Base-by-base conservation (phyloP, 2,797 vertebrate genomes). In the Anguilla marmorata region DNA sequence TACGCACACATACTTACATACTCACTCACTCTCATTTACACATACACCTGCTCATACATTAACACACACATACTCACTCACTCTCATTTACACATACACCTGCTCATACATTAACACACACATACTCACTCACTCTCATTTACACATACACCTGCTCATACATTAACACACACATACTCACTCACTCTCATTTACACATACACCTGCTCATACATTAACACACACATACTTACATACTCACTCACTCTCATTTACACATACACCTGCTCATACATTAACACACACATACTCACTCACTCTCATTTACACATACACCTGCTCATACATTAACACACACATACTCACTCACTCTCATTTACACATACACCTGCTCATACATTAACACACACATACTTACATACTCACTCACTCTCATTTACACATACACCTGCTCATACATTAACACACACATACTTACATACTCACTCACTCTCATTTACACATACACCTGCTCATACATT, bases 351-450 rank as follows among this genome's bases (percentile, higher is more conserved):
- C 48, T 5, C 48, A 50, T n/a, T 0, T 30, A 30, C 8, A 56
- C 24, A 86, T n/a, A 52, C 85, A 45, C 37, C 1, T 33, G 30
- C 30, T 0, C 1, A 50, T 50, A 33, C 30, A 33, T 33, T 50
- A 50, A 12, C 76, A 58, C 89, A 88, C 11, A n/a, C n/a, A n/a
- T n/a, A n/a, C n/a, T n/a, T n/a, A 88, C 86, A 89, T 90, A 86
- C 4, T 1, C 48, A 50, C 48, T 5, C 48, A 50, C 48, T 6
- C 48, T 5, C 48, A 50, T 33, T 0, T 33, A 33, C 33, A 33
- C 0, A 33, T 33, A 33, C 33, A 33, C 33, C 1, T 33, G 33
- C 33, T 1, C 33, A 33, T 33, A 33, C 33, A 33, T 33, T 33
- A 33, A 33, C 33, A 33, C 33, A 33, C 33, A n/a, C n/a, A n/a